These are phyloP conservation scores for Aptenodytes forsteri DNA, from an alignment of 2,113 vertebrate species.

Conservation along the genomic window DNA sequence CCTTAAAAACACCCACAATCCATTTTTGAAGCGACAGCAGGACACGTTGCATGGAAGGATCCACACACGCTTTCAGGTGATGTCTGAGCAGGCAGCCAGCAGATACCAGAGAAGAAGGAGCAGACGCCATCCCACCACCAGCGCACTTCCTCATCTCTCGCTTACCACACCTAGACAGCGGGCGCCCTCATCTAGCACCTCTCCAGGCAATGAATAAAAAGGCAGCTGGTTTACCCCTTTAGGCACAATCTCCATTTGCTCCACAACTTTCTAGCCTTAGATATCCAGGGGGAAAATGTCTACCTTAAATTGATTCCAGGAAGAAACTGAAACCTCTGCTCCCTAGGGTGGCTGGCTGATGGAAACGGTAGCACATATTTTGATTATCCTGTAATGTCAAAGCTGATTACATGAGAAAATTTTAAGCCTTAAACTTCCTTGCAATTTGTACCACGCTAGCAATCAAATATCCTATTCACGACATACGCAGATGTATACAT, in stretches of 20 bases:
- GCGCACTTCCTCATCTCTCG: background rate
- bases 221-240: background rate
- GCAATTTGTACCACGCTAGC: background rate
- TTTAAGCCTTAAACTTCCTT: constrained; percentile 19
- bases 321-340: background rate
- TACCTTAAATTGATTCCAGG: background rate
- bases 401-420: constrained; percentile 17
- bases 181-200: background rate
- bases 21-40: background rate
- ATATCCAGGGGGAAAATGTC: background rate
- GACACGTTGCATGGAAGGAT: background rate
- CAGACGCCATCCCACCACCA: background rate
- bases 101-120: background rate
- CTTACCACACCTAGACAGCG: background rate
- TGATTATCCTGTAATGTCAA: constrained; percentile 23
- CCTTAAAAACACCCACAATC: background rate
- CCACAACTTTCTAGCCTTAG: background rate
- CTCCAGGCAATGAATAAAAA: background rate
- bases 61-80: rapidly evolving
- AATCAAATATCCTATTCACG: background rate
- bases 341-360: background rate
- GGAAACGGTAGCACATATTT: background rate
- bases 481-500: background rate
- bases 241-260: background rate
- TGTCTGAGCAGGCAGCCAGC: background rate